These are phyloP conservation scores for Chloroceryle aenea DNA, from an alignment of 2,113 vertebrate genomes.

Conservation along the genomic window DNA sequence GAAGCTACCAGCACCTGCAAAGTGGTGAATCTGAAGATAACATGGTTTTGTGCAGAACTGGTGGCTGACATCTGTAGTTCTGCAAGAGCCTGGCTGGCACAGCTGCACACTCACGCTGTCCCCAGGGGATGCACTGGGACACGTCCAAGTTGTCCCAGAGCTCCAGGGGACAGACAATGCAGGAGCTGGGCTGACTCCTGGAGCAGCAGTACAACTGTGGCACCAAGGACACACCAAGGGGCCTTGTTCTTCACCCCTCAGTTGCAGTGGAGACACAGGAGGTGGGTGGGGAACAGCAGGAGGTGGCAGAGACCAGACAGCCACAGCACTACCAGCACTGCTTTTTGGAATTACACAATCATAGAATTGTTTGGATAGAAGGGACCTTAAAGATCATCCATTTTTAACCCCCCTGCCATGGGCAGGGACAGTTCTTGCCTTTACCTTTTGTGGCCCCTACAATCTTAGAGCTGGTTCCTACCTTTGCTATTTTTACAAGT, in stretches of 20 bases:
- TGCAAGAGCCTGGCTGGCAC: neutral
- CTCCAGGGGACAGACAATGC: accelerated
- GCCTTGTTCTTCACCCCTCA: neutral
- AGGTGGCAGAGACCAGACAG: neutral
- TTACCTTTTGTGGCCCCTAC: neutral
- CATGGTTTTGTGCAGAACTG: too few relatives aligned
- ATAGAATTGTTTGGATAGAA: too few relatives aligned
- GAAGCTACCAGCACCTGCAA: neutral
- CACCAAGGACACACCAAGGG: neutral
- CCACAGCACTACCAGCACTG: neutral
- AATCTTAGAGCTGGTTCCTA: neutral
- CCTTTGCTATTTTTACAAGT: neutral
- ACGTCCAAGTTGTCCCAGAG: neutral
- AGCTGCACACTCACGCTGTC: neutral
- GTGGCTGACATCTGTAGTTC: neutral
- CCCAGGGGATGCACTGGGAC: neutral
- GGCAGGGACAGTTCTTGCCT: neutral
- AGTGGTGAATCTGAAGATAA: neutral
- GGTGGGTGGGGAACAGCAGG: neutral
- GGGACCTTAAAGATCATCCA: too few relatives aligned
- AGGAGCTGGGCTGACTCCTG: neutral
- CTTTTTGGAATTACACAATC: neutral
- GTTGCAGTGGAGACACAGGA: neutral
- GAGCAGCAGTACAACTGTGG: neutral
- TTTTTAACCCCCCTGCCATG: too few relatives aligned